Evolutionary conservation across 2,888 invertebrate genomes (phyloP), one percentile per base, ranked within the genome.

Genomic region (Sinopyrophorus schimmeli): DNA sequence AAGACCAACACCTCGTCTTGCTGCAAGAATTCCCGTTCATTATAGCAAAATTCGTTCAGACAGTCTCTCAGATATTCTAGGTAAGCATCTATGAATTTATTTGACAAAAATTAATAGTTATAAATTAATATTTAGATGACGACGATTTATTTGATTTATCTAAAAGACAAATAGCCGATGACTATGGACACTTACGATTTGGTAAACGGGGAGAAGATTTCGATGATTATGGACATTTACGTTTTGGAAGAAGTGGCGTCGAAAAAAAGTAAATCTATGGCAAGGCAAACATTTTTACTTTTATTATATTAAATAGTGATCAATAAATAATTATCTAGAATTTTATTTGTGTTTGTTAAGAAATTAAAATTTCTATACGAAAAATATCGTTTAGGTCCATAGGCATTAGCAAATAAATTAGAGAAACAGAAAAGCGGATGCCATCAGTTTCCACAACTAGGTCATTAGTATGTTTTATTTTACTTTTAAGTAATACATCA

Each of bases 181-280:
- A 84, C 64, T 84, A 83, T 57, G 81, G 78, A 1, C 74, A 86
- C 64, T 72, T 83, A 67, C 57, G 82, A 59, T 81, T 82, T 61
- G 82, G 81, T 2, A 82, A 82, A 59, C 76, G 82, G 1, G 68
- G 67, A 1, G 83, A 84, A 23, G 84, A 84, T 48, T 86, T 84
- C 57, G 86, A 87, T 57, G 87, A 87, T 65, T 88, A 87, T 59
- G 87, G 87, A 1, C 86, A 87, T 61, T 77, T 87, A 74, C 73
- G 87, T 52, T 87, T 86, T 62, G 87, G 87, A 6, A 76, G 84
- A 52, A 80, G 80, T 43, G 77, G 76, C 21, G 56, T 58, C 40
- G 59, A 63, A 43, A 59, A 64, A 49, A 55, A 41, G 17, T 41
- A n/a, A 40, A 27, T 3, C 3, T 27, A n/a, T n/a, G n/a, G n/a